These are phyloP conservation scores for Tethya wilhelma DNA, from an alignment of 37 sponge, comb jelly and placozoan species.

Conservation along the genomic window DNA sequence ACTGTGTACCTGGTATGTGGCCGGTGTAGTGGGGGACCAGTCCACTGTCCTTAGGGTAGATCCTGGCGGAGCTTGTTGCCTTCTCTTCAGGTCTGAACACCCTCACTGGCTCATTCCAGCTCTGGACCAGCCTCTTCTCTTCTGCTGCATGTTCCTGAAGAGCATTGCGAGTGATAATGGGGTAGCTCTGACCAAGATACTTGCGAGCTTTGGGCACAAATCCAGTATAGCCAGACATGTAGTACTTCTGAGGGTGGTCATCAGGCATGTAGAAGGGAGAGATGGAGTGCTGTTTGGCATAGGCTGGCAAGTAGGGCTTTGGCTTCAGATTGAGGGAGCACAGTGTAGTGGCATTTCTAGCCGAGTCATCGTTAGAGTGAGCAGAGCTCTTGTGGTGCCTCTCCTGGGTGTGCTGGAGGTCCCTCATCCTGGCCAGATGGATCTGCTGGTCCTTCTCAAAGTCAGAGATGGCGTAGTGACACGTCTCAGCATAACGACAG, in stretches of 20 bases:
- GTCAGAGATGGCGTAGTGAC: conserved; percentile 76
- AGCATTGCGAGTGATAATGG: conserved; percentile 81
- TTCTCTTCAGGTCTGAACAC: conserved; percentile 33
- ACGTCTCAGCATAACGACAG: conserved; percentile 87
- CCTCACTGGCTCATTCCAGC: conserved; percentile 51
- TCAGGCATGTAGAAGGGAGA: conserved; percentile 79
- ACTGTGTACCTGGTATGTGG: conserved; percentile 92
- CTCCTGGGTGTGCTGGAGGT: conserved; percentile 27
- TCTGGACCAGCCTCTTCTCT: conserved; percentile 46
- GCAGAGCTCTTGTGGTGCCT: conserved; percentile 40
- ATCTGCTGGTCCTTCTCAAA: conserved; percentile 84
- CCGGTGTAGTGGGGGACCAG: conserved; percentile 96
- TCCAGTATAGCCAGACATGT: conserved; percentile 97
- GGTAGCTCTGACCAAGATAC: conserved; percentile 92
- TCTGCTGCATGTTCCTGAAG: conserved; percentile 79
- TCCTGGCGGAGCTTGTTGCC: conserved; percentile 11
- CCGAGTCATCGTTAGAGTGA: background rate
- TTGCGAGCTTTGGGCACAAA: conserved; percentile 90
- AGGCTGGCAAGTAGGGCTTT: conserved; percentile 63
- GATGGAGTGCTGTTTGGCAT: conserved; percentile 76
- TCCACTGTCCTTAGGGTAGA: conserved; percentile 82
- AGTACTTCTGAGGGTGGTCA: conserved; percentile 77
- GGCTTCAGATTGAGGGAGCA: conserved; percentile 50
- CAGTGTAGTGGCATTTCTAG: conserved; percentile 73
- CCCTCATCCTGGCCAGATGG: conserved; percentile 38